Evolutionary conservation across 2,888 invertebrate genomes (phyloP).

Genomic region (Drepanosiphum platanoidis): DNA sequence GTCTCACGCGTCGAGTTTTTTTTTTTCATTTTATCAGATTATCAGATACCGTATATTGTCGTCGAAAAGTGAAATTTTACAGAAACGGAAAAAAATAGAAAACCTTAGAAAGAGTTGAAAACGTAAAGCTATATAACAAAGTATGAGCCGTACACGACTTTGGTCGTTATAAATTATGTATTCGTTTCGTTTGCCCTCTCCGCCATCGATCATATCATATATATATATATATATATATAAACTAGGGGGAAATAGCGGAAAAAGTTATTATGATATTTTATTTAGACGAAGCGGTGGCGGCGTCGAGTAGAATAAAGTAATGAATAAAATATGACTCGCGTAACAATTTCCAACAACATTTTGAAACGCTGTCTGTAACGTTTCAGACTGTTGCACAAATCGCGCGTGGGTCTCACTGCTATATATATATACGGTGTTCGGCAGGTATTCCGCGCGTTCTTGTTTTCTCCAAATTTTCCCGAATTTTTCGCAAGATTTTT

Average conservation of each 20-base stretch:
- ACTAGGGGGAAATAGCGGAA: background rate
- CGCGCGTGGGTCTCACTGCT: background rate
- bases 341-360: background rate
- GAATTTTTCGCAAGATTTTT: too few species aligned
- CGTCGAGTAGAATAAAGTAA: background rate
- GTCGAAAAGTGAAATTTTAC: background rate
- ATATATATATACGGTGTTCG: too few species aligned
- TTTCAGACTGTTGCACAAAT: background rate
- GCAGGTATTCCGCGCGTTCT: too few species aligned
- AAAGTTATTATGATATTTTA: background rate
- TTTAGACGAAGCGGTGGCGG: background rate
- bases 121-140: background rate
- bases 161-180: background rate
- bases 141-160: too few species aligned
- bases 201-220: background rate
- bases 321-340: background rate
- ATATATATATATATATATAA: too few species aligned
- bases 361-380: background rate
- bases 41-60: background rate
- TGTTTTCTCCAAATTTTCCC: too few species aligned
- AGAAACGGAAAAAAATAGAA: background rate
- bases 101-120: background rate
- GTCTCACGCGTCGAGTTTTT: too few species aligned
- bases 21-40: too few species aligned
- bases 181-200: background rate